These are phyloP conservation scores for Haemorhous mexicanus DNA, from an alignment of 2,113 vertebrate species.

Conservation along the genomic window DNA sequence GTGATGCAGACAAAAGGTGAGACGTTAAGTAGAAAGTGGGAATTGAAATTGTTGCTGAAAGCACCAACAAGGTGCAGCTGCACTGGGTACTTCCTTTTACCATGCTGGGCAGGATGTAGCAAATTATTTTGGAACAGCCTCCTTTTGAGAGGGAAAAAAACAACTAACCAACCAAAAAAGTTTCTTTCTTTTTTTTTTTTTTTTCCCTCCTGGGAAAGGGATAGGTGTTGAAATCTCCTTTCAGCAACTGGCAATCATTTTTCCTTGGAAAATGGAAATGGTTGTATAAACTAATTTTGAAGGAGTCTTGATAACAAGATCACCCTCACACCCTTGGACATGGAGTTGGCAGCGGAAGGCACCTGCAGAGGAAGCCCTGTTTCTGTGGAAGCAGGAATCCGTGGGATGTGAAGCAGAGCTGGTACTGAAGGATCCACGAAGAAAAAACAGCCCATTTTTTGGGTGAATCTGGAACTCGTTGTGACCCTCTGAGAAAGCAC, in stretches of 20 bases:
- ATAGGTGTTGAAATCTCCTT: neutral
- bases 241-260: neutral
- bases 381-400: neutral
- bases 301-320: neutral
- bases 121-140: slow-evolving; percentile 57
- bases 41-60: slow-evolving; percentile 76
- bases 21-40: slow-evolving; percentile 74
- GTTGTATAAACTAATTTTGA: neutral
- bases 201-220: neutral
- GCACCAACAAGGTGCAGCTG: slow-evolving; percentile 68
- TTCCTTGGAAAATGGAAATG: neutral
- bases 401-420: neutral
- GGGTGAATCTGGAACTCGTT: neutral
- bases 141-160: slow-evolving; percentile 16
- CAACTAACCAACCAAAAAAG: neutral
- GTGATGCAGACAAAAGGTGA: slow-evolving; percentile 64
- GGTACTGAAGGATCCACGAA: neutral
- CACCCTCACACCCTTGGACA: rapidly evolving
- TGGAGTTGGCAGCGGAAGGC: neutral
- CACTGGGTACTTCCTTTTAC: slow-evolving; percentile 61
- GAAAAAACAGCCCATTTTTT: rapidly evolving
- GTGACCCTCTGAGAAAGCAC: neutral
- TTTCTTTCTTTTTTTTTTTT: neutral
- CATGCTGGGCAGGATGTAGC: slow-evolving; percentile 31
- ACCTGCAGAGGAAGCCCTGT: neutral